phyloP scores from a whole-genome alignment of 1,140 invertebrate genomes.

The Colletes latitarsis region DNA sequence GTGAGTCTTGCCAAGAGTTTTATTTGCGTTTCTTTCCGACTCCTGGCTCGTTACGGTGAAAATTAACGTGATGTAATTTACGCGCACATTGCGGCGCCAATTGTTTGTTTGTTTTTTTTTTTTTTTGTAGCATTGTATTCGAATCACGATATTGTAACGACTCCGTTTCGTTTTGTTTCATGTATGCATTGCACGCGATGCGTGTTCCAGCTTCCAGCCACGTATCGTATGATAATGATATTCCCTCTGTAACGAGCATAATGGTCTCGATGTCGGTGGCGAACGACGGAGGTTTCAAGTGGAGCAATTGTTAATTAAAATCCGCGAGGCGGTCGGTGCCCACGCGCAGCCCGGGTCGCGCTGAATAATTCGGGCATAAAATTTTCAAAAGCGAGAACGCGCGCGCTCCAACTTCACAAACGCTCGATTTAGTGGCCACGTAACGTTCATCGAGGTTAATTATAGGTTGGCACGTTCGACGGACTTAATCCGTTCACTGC shows the following conservation, averaged over 20 bases:
- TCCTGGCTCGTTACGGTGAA: constrained; percentile 22
- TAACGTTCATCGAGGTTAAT: constrained; percentile 59
- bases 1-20: constrained; percentile 66
- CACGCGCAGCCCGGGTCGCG: constrained; percentile 35
- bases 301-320: constrained; percentile 69
- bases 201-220: not conserved
- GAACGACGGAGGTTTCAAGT: constrained; percentile 51
- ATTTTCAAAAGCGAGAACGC: constrained; percentile 41
- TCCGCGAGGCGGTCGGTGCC: constrained; percentile 44
- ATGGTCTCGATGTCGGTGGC: constrained; percentile 57
- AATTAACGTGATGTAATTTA: constrained; percentile 18
- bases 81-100: too few species aligned
- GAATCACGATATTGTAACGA: not conserved
- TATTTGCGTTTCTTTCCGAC: constrained; percentile 42
- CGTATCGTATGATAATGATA: constrained; percentile 32
- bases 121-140: not conserved
- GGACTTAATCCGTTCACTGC: constrained; percentile 28
- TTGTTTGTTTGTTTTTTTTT: not conserved
- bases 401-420: constrained; percentile 8
- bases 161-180: too few species aligned
- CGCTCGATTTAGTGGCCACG: constrained; percentile 43
- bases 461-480: constrained; percentile 57
- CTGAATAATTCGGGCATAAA: constrained; percentile 31
- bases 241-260: constrained; percentile 52
- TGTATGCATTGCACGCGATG: too few species aligned